Evolutionary conservation across 1,140 invertebrate species (phyloP), one percentile per base, ranked within the genome.

Genomic region (Tetramorium alpestre): DNA sequence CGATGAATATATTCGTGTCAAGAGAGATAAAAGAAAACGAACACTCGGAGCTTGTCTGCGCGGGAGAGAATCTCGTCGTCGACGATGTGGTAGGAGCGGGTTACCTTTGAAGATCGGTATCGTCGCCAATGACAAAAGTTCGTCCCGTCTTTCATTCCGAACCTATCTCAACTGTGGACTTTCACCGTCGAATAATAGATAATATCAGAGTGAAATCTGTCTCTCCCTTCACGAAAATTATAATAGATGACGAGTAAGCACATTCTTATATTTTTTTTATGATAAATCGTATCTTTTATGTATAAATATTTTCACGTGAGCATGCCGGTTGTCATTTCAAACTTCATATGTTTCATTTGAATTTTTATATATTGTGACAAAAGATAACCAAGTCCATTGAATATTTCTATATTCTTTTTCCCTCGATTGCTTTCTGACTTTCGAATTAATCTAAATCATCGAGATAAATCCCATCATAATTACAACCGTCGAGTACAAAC

Each of bases 21-120:
- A 33, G 69, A 22, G 69, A 84, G 80, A 84, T 84, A 75, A 84
- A 84, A 84, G 80, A 58, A 62, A 73, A 84, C 69, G 80, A 84
- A 84, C 75, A 84, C 80, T 75, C 54, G 49, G 16, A 38, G 69
- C 80, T 84, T 84, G 80, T 73, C 69, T 28, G 80, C 54, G 69
- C 54, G 80, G 54, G 67, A 84, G 80, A 70, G 41, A 84, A 18
- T 67, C 77, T 75, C 56, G 54, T 84, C 80, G 80, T 41, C 69
- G 80, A 60, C 69, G 80, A 25, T 60, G 25, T 25, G 41, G 80
- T 60, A 70, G 69, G 54, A 84, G 80, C 80, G 69, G 80, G 80
- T 60, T 75, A 84, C 80, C 69, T 84, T 84, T 84, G 80, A 84
- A 84, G 80, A 84, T 84, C 41, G 69, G 69, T 84, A 84, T 84